These are phyloP conservation scores for Sthenelais limicola DNA, from an alignment of 2,888 invertebrate species.

Conservation along the genomic window DNA sequence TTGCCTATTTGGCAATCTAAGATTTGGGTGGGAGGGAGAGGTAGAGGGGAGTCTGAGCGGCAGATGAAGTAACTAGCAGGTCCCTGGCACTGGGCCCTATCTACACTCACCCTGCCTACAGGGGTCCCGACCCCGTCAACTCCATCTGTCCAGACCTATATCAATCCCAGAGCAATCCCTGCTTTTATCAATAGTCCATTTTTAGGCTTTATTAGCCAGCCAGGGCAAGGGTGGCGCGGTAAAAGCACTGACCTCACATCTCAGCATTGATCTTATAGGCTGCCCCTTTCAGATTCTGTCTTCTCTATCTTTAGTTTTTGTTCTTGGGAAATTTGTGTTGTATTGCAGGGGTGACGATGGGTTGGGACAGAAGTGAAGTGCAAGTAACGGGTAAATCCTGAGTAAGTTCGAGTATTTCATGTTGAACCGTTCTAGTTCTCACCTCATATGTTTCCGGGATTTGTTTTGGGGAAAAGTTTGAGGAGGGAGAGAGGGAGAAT, in stretches of 20 bases:
- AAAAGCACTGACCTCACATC: background rate
- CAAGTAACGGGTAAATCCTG: no score
- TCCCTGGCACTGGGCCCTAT: background rate
- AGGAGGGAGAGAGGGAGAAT: no score
- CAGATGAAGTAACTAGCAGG: background rate
- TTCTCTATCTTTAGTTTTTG: no score
- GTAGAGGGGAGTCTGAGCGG: background rate
- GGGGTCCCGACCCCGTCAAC: constrained; percentile 34
- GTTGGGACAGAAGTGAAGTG: no score
- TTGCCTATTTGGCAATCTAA: no score
- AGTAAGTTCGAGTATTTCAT: no score
- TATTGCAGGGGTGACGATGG: no score
- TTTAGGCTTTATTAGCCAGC: constrained; percentile 18
- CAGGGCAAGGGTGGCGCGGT: background rate
- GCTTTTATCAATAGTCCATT: constrained; percentile 29
- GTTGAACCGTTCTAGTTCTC: no score
- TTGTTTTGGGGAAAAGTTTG: no score
- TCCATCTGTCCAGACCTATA: constrained; percentile 31
- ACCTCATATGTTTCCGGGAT: no score
- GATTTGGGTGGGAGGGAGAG: background rate
- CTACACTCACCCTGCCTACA: background rate
- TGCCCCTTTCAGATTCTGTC: no score
- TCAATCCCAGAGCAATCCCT: background rate
- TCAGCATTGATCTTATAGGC: background rate
- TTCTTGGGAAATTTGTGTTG: no score